These are phyloP conservation scores for Pogonomyrmex californicus DNA, from an alignment of 1,140 invertebrate genomes.

Conservation along the genomic window DNA sequence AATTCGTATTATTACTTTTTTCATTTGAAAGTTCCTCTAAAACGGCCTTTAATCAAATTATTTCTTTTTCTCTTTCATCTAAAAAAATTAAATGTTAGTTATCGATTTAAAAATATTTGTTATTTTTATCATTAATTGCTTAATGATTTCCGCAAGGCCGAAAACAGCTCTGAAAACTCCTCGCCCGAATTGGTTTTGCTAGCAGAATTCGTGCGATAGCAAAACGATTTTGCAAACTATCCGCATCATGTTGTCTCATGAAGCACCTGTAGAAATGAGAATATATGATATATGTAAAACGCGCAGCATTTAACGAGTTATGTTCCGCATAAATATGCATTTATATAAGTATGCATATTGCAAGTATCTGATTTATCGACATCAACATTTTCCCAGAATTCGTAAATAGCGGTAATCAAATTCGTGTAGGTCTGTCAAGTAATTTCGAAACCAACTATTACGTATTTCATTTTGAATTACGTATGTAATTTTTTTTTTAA, in stretches of 20 bases:
- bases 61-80: background rate
- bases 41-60: too few species aligned
- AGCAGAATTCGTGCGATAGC: background rate
- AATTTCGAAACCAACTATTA: background rate
- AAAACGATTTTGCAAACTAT: background rate
- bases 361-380: background rate
- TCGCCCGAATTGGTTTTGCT: background rate
- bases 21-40: background rate
- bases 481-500: background rate
- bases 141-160: background rate
- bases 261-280: background rate
- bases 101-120: background rate
- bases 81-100: too few species aligned
- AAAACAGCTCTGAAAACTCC: background rate
- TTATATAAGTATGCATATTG: background rate
- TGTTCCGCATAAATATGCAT: background rate
- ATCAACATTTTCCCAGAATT: background rate
- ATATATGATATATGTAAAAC: conserved; percentile 1
- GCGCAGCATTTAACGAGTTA: background rate
- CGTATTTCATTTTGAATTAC: background rate
- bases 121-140: background rate
- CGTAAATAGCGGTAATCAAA: background rate
- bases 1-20: background rate
- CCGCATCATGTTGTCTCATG: background rate
- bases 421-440: background rate